Evolutionary conservation across 1,140 invertebrate genomes (phyloP).

Genomic region (Vollenhovia emeryi): DNA sequence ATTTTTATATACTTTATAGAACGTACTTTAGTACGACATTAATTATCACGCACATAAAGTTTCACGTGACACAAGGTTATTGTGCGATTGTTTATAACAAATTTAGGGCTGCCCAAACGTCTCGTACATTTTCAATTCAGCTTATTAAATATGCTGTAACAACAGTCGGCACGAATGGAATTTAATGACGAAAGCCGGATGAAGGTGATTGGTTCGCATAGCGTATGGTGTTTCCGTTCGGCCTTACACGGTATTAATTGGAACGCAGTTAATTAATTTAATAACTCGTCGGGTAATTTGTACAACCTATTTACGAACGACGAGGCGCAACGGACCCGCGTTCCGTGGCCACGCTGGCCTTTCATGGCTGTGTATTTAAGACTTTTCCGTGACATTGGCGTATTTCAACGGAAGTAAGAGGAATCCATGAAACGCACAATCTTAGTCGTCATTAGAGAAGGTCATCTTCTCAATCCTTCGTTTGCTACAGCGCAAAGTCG

Average conservation of each 20-base stretch:
- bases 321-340: background rate
- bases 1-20: too few relatives aligned
- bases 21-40: too few relatives aligned
- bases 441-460: background rate
- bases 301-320: background rate
- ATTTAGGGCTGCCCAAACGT: background rate
- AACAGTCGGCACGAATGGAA: slow-evolving; percentile 19
- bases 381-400: background rate
- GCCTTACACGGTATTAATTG: slow-evolving; percentile 48
- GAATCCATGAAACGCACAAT: background rate
- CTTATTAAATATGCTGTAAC: slow-evolving; percentile 35
- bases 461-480: background rate
- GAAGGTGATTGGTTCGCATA: background rate
- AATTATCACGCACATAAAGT: background rate
- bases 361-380: background rate
- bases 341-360: background rate
- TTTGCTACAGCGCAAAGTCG: background rate
- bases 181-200: slow-evolving; percentile 33
- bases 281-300: slow-evolving; percentile 58
- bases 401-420: background rate
- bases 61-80: background rate
- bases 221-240: background rate
- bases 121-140: background rate
- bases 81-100: background rate
- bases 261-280: slow-evolving; percentile 64